Conservation (phyloP, 2,113 vertebrate species). For the Megaceryle torquata region DNA sequence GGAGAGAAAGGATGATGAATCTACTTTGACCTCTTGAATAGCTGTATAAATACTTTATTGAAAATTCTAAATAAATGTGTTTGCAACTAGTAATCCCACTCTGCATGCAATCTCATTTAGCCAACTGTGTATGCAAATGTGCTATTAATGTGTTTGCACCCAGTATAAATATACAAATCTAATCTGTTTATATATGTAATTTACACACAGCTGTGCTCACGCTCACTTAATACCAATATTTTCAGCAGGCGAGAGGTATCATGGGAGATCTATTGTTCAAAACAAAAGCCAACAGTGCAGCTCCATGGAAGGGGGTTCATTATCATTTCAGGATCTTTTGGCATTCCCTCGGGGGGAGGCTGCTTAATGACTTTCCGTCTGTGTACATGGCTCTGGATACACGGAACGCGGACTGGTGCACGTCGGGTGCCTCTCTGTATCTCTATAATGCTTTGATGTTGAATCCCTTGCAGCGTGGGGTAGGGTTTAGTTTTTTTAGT, state of each 20-base stretch:
- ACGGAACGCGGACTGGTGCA: accelerated
- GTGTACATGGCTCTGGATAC: background rate
- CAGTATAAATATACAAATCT: slow-evolving; percentile 70
- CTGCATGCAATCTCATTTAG: slow-evolving; percentile 54
- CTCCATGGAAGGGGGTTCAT: slow-evolving; percentile 14
- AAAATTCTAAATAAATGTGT: slow-evolving; percentile 52
- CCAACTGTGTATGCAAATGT: slow-evolving; percentile 71
- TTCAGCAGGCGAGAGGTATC: slow-evolving; percentile 56
- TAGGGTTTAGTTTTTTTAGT: background rate
- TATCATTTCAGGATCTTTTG: background rate
- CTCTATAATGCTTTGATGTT: background rate
- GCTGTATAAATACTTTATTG: slow-evolving; percentile 41
- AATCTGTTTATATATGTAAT: slow-evolving; percentile 72
- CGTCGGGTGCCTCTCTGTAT: background rate
- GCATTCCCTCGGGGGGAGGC: slow-evolving; percentile 10
- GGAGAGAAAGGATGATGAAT: background rate
- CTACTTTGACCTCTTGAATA: slow-evolving; percentile 29
- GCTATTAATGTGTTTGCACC: slow-evolving; percentile 71
- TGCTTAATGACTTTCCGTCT: background rate
- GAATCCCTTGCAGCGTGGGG: background rate
- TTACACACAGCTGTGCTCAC: slow-evolving; percentile 76
- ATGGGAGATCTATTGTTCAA: slow-evolving; percentile 62
- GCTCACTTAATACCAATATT: slow-evolving; percentile 66
- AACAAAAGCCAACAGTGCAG: slow-evolving; percentile 57
- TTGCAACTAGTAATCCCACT: slow-evolving; percentile 47